These are phyloP conservation scores for Sternarchorhynchus goeldii DNA, from an alignment of 2,797 vertebrate genomes.

Conservation along the genomic window DNA sequence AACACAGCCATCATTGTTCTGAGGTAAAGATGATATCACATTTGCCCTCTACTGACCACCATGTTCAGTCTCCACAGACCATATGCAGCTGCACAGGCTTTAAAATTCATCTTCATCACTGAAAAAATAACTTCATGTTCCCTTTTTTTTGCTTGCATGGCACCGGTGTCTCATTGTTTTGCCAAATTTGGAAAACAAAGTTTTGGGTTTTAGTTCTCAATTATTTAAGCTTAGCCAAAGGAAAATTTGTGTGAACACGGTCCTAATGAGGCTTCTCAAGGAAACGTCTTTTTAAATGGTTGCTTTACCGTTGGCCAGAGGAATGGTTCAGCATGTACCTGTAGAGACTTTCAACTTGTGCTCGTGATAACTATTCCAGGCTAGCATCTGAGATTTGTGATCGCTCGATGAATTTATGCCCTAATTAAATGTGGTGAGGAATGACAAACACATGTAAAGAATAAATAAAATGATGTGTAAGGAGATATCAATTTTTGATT, in stretches of 20 bases:
- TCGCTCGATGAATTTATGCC: slow-evolving; percentile 12
- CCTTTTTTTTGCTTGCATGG: background rate
- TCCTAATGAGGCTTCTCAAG: slow-evolving; percentile 33
- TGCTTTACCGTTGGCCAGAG: background rate
- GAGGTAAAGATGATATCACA: slow-evolving; percentile 18
- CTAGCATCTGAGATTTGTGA: slow-evolving; percentile 28
- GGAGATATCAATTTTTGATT: slow-evolving; percentile 32
- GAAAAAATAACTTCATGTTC: background rate
- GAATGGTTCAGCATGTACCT: slow-evolving; percentile 7
- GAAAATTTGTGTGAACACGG: slow-evolving; percentile 21
- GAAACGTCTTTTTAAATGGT: slow-evolving; percentile 8
- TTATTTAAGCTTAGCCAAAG: slow-evolving; percentile 36
- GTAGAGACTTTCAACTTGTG: slow-evolving; percentile 28
- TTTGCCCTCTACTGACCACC: slow-evolving; percentile 14
- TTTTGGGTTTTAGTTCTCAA: slow-evolving; percentile 1
- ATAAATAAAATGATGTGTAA: slow-evolving; percentile 29
- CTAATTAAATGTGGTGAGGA: slow-evolving; percentile 37
- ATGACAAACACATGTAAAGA: slow-evolving; percentile 1
- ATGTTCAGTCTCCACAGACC: slow-evolving; percentile 1
- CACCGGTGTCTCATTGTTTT: background rate
- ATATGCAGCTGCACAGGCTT: background rate
- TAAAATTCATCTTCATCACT: slow-evolving; percentile 6
- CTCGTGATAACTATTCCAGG: slow-evolving; percentile 32
- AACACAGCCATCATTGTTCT: slow-evolving; percentile 18
- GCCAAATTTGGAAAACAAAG: slow-evolving; percentile 19